A percentile compares a stretch with the other conserved stretches of the same genome.
phyloP scores from a whole-genome alignment of 2,797 vertebrate species.

The Pantherophis vulpinus region DNA sequence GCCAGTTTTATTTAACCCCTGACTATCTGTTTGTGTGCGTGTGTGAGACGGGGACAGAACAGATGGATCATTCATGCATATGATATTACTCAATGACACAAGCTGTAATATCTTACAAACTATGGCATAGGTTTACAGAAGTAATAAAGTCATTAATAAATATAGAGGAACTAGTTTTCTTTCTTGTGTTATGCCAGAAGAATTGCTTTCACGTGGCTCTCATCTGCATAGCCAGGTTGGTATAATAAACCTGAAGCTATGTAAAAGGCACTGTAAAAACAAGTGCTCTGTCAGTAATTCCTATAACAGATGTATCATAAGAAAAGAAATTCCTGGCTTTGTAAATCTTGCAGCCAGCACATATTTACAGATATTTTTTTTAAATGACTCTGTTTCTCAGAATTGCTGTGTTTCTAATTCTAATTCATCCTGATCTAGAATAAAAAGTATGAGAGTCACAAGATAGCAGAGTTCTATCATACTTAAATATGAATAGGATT shows the following conservation, averaged over 20 bases:
- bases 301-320: background rate
- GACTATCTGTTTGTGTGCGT: too few species aligned
- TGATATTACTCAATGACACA: background rate
- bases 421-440: background rate
- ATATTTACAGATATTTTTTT: background rate
- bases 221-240: background rate
- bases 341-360: background rate
- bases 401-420: background rate
- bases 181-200: background rate
- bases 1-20: too few species aligned
- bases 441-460: background rate
- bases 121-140: background rate
- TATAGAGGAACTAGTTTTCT: background rate
- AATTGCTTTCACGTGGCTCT: background rate
- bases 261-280: background rate
- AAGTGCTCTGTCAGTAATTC: background rate
- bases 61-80: background rate
- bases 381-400: background rate
- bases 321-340: background rate
- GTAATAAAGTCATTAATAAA: background rate
- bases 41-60: too few species aligned
- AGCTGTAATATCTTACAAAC: background rate
- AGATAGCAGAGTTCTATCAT: background rate
- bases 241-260: background rate
- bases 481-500: background rate